phyloP scores from a whole-genome alignment of 2,797 vertebrate genomes.

The Cyclopterus lumpus region DNA sequence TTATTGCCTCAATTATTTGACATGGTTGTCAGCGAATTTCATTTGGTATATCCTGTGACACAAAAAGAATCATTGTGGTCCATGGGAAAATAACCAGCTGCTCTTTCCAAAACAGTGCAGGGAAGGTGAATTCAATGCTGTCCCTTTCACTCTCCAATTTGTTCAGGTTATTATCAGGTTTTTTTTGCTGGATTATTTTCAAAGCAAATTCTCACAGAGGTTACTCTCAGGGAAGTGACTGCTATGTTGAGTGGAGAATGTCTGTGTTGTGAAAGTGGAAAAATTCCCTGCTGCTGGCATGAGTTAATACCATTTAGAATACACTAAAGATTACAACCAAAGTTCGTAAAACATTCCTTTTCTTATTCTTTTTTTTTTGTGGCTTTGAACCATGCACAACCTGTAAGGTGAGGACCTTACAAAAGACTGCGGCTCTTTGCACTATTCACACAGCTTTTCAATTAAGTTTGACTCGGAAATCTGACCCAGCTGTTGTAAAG shows the following conservation, averaged over 20 bases:
- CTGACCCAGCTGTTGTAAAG: slow-evolving; percentile 12
- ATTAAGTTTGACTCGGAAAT: slow-evolving; percentile 9
- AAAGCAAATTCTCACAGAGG: slow-evolving; percentile 1
- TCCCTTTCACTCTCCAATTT: slow-evolving; percentile 34
- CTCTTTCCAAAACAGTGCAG: not conserved
- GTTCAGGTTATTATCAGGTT: slow-evolving; percentile 21
- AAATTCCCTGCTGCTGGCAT: slow-evolving; percentile 4
- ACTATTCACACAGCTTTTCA: slow-evolving; percentile 10
- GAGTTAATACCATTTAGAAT: slow-evolving; percentile 12
- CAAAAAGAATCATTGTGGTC: not conserved
- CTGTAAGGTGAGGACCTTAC: slow-evolving; percentile 10
- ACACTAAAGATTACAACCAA: not conserved
- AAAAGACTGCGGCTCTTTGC: not conserved
- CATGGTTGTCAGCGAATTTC: not conserved
- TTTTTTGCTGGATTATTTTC: slow-evolving; percentile 30
- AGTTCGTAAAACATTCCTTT: not conserved
- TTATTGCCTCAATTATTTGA: slow-evolving; percentile 25
- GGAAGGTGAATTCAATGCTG: slow-evolving; percentile 27
- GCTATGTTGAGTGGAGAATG: slow-evolving; percentile 5
- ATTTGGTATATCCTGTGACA: not conserved
- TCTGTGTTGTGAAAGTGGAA: not conserved
- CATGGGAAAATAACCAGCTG: not conserved
- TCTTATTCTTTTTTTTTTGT: not conserved
- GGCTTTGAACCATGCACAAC: not conserved
- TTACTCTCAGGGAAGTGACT: not conserved